phyloP scores from a whole-genome alignment of 2,797 vertebrate genomes.

The Poeciliopsis turneri region DNA sequence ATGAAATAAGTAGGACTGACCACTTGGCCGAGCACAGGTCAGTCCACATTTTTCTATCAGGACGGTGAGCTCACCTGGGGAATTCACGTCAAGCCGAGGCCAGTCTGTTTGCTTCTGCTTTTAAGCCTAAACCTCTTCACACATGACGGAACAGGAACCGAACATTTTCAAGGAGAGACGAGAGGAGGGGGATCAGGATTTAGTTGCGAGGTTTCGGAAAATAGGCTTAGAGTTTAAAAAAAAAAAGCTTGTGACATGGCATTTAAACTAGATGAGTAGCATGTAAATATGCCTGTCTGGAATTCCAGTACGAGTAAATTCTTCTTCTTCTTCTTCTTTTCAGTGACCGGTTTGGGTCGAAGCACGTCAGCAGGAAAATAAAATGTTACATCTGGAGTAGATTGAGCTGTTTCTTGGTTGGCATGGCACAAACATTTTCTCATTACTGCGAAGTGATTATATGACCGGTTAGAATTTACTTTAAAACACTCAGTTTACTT shows the following conservation, averaged over 20 bases:
- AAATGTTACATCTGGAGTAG: neutral
- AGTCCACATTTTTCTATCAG: constrained; percentile 58
- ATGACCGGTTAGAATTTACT: neutral
- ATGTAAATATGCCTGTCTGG: neutral
- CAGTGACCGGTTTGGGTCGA: neutral
- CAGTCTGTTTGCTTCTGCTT: constrained; percentile 48
- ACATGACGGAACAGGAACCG: constrained; percentile 61
- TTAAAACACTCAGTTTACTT: neutral
- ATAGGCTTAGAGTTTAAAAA: constrained; percentile 40
- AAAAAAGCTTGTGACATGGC: constrained; percentile 24
- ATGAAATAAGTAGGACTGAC: constrained; percentile 66
- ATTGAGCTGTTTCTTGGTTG: neutral
- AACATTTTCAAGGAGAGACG: constrained; percentile 22
- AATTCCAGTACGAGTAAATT: neutral
- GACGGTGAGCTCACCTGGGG: constrained; percentile 56
- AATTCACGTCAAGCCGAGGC: constrained; percentile 63
- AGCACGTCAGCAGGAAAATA: neutral
- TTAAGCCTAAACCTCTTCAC: constrained; percentile 56
- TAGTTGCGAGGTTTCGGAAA: constrained; percentile 40
- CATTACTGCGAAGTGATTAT: neutral
- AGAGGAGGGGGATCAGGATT: constrained; percentile 30
- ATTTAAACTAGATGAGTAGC: constrained; percentile 14
- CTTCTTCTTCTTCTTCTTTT: neutral
- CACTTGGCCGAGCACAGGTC: constrained; percentile 61
- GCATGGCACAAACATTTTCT: neutral